A percentile compares a stretch with the other conserved stretches of the same genome.
phyloP scores from a whole-genome alignment of 2,113 vertebrate genomes.

The Aptenodytes forsteri region DNA sequence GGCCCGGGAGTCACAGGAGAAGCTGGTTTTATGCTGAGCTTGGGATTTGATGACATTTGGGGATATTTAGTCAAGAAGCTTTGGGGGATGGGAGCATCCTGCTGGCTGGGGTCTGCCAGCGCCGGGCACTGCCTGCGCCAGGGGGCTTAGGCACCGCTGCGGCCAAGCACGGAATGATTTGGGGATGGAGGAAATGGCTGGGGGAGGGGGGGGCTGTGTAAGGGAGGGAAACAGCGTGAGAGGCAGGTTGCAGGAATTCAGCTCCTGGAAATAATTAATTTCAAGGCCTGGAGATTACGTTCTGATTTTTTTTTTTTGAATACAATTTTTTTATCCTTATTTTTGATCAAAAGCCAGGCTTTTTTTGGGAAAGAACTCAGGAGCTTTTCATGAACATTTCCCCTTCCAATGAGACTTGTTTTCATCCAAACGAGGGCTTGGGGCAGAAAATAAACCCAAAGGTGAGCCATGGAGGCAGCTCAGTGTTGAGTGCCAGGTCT shows the following conservation, averaged over 20 bases:
- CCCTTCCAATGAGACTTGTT: not conserved
- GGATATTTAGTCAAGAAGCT: not conserved
- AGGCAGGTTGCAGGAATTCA: not conserved
- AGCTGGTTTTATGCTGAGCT: not conserved
- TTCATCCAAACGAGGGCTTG: not conserved
- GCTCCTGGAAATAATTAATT: not conserved
- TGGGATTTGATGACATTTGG: not conserved
- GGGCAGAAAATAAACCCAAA: not conserved
- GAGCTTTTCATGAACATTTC: not conserved
- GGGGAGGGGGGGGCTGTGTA: too few relatives aligned
- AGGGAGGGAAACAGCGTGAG: not conserved
- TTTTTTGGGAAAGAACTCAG: not conserved
- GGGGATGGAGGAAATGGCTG: not conserved
- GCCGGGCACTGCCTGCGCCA: accelerated
- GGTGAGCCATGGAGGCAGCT: not conserved
- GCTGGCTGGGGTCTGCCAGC: not conserved
- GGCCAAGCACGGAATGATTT: accelerated
- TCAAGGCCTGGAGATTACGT: not conserved
- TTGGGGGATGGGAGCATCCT: not conserved
- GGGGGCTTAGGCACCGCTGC: accelerated
- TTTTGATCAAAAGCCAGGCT: not conserved
- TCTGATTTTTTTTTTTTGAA: not conserved
- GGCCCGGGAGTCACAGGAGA: not conserved
- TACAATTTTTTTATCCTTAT: not conserved
- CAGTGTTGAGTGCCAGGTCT: not conserved